These are phyloP conservation scores for Centruroides vittatus DNA, from an alignment of 1,140 invertebrate species.

Conservation along the genomic window DNA sequence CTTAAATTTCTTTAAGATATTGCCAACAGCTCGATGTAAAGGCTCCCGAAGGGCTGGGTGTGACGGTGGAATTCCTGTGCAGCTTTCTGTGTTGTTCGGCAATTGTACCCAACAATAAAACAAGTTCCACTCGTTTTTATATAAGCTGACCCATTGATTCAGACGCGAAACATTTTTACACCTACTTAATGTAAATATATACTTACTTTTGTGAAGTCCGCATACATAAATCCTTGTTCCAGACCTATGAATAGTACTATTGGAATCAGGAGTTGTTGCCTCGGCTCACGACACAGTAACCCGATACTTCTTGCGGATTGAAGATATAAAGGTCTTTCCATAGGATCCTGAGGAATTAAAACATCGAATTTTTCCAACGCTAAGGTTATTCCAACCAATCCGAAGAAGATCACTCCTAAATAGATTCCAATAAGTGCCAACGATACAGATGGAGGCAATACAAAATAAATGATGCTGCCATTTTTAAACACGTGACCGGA, in stretches of 20 bases:
- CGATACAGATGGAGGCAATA: slow-evolving; percentile 11
- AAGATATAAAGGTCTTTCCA: slow-evolving; percentile 14
- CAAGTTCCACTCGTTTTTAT: too few relatives aligned
- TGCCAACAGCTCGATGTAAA: too few relatives aligned
- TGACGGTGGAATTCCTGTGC: too few relatives aligned
- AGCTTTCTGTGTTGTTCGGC: too few relatives aligned
- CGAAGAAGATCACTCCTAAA: slow-evolving; percentile 12
- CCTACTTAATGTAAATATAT: background rate
- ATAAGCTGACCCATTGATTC: too few relatives aligned
- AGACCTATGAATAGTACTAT: slow-evolving; percentile 31
- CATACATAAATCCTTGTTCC: slow-evolving; percentile 32
- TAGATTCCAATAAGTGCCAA: slow-evolving; percentile 11
- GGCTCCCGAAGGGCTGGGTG: too few relatives aligned
- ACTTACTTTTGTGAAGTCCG: slow-evolving; percentile 32
- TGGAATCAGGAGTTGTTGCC: slow-evolving; percentile 27
- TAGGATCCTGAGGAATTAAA: slow-evolving; percentile 17
- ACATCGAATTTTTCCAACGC: slow-evolving; percentile 18
- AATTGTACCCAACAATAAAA: too few relatives aligned
- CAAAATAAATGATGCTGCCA: slow-evolving; percentile 11
- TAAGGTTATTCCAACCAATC: slow-evolving; percentile 10
- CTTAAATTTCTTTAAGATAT: too few relatives aligned
- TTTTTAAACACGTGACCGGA: slow-evolving; percentile 9
- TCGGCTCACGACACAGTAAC: slow-evolving; percentile 22
- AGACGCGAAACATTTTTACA: too few relatives aligned
- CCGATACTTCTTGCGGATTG: slow-evolving; percentile 13